Percentiles rank a stretch among this genome's conserved stretches.
Conservation (phyloP, 2,113 vertebrate species). For the Lamprologus lemairii region DNA sequence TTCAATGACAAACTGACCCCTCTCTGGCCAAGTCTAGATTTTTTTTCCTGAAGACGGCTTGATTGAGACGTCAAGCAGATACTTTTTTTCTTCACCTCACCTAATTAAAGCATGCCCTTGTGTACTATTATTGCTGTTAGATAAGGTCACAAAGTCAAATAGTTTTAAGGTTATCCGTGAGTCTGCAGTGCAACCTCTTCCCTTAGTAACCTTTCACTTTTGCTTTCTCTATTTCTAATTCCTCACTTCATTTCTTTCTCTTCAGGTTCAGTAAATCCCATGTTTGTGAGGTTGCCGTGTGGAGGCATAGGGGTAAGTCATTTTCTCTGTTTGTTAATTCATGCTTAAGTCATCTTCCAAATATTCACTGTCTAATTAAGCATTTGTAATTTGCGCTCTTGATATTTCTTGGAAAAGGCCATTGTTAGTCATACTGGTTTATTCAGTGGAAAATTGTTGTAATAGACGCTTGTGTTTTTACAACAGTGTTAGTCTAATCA, state of each 20-base stretch:
- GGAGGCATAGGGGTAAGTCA: slow-evolving; percentile 93
- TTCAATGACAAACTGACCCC: background rate
- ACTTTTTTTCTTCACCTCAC: background rate
- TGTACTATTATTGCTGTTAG: background rate
- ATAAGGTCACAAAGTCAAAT: slow-evolving; percentile 48
- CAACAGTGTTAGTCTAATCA: slow-evolving; percentile 25
- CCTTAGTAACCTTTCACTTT: background rate
- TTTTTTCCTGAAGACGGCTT: background rate
- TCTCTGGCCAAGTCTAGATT: background rate
- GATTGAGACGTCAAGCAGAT: background rate
- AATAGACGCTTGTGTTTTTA: slow-evolving; percentile 12
- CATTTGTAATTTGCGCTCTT: background rate
- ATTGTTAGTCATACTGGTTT: slow-evolving; percentile 2
- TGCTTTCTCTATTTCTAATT: background rate
- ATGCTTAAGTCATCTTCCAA: background rate
- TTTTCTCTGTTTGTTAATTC: background rate
- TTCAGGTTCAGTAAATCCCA: slow-evolving; percentile 85
- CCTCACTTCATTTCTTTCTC: background rate
- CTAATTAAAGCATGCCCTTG: slow-evolving; percentile 21
- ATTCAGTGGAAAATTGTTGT: slow-evolving; percentile 35
- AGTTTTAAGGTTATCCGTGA: background rate
- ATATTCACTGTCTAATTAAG: background rate
- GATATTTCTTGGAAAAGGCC: background rate
- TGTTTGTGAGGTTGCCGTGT: slow-evolving; percentile 94
- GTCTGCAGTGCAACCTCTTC: background rate